phyloP scores from a whole-genome alignment of 2,888 invertebrate genomes.

The Dicyrtoma fusca region DNA sequence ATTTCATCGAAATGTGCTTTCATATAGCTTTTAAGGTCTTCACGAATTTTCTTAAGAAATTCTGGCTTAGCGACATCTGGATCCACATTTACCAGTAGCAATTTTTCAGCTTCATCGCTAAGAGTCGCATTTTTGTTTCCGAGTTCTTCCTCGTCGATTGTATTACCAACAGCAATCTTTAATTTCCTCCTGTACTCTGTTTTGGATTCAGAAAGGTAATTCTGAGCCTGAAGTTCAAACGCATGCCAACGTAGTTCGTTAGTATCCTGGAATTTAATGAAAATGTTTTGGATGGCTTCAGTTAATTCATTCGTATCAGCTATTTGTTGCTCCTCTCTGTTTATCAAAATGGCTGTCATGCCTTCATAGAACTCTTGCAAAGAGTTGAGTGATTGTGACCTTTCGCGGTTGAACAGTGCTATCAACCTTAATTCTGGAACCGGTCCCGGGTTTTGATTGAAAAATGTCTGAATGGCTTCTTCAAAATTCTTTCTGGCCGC shows the following conservation, averaged over 20 bases:
- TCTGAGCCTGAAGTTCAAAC: background rate
- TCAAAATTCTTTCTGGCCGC: background rate
- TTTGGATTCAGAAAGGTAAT: background rate
- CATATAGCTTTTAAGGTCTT: background rate
- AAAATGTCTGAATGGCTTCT: background rate
- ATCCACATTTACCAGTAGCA: no score
- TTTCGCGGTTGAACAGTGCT: background rate
- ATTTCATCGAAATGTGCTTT: background rate
- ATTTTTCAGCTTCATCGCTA: background rate
- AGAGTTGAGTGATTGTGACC: no score
- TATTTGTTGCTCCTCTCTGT: background rate
- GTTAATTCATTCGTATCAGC: background rate
- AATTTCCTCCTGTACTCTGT: background rate
- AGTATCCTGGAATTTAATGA: no score
- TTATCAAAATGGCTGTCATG: no score
- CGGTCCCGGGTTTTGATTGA: background rate
- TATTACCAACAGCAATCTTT: background rate
- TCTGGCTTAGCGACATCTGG: background rate
- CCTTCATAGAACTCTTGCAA: no score
- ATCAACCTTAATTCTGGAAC: background rate
- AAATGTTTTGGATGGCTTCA: no score
- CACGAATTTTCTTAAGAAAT: background rate
- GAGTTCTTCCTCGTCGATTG: background rate
- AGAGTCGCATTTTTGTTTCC: background rate
- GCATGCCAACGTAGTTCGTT: no score